Evolutionary conservation across 2,888 invertebrate species (phyloP), one percentile per base, ranked within the genome.

Genomic region (Anodontia alba): DNA sequence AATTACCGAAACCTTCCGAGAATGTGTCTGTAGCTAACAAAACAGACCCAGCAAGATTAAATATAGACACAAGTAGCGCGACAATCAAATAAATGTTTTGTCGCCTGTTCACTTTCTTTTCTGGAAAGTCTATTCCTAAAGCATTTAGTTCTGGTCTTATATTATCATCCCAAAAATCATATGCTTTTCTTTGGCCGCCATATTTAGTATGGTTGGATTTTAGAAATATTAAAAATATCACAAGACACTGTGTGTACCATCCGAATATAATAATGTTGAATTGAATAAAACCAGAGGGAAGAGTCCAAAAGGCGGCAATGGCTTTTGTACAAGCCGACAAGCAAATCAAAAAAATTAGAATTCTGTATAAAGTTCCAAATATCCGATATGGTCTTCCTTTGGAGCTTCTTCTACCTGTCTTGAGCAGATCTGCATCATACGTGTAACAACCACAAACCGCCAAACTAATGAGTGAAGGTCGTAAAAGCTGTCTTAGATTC

Each of bases 361-460:
- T 3, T 3, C 62, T 26, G 33, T 62, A 62, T 20, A 62, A 1
- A 17, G 33, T 31, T 12, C 62, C 62, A 3, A 62, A 20, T 33
- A 62, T 10, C 17, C 33, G 31, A 33, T 62, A 62, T 33, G 7
- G 17, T 20, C 62, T 26, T 3, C 62, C 15, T 33, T 7, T 29
- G 1, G 33, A 17, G 10, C 12, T 33, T 1, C 8, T 2, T 17
- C 7, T 31, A 12, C 62, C 62, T 3, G 62, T 17, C 7, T 57
- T 57, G 12, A 57, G 26, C 10, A 26, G 2, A 7, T 23, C 12
- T 33, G 33, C 23, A 12, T 57, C 33, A 51, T 72, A 72, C 2
- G 51, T 42, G 33, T 72, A 72, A 49, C 72, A 57, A 20, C 72
- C 57, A 38, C 51, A 20, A 7, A 72, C 23, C 33, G 72, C 29